Evolutionary conservation across 2,113 vertebrate species (phyloP).

Genomic region (Anhinga rufa): DNA sequence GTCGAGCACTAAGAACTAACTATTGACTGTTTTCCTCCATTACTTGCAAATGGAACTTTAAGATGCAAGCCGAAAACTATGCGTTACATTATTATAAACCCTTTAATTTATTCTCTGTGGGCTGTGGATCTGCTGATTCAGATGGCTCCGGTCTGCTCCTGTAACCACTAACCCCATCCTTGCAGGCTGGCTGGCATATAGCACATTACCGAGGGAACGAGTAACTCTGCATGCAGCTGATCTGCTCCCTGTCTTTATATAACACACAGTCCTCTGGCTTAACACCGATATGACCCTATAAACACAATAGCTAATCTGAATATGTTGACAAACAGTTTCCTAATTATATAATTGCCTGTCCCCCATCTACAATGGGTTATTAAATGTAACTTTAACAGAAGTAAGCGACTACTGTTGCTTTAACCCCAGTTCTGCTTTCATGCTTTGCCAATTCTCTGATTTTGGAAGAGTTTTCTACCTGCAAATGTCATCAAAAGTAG

Average conservation of each 20-base stretch:
- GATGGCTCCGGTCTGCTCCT: conserved; percentile 63
- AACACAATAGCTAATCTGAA: neutral
- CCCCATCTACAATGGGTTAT: neutral
- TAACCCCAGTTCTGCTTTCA: neutral
- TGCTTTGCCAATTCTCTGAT: neutral
- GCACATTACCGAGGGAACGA: neutral
- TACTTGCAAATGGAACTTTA: conserved; percentile 53
- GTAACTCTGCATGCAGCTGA: neutral
- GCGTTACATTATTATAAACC: conserved; percentile 65
- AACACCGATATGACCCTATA: neutral
- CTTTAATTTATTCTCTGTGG: conserved; percentile 71
- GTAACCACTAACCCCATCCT: conserved; percentile 64
- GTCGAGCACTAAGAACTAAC: conserved; percentile 41
- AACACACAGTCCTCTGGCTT: neutral
- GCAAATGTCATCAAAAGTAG: neutral
- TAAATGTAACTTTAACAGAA: neutral
- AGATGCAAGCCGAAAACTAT: conserved; percentile 75
- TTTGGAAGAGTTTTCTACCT: neutral
- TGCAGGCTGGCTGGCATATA: neutral
- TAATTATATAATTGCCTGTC: neutral
- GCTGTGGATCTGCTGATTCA: conserved; percentile 77
- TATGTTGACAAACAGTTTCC: neutral
- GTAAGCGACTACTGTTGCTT: neutral
- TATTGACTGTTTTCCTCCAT: conserved; percentile 31
- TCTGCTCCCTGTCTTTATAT: neutral